A percentile compares a stretch with the other conserved stretches of the same genome.
These are phyloP conservation scores for Rhinoderma darwinii DNA, from an alignment of 2,113 vertebrate genomes.

Conservation along the genomic window DNA sequence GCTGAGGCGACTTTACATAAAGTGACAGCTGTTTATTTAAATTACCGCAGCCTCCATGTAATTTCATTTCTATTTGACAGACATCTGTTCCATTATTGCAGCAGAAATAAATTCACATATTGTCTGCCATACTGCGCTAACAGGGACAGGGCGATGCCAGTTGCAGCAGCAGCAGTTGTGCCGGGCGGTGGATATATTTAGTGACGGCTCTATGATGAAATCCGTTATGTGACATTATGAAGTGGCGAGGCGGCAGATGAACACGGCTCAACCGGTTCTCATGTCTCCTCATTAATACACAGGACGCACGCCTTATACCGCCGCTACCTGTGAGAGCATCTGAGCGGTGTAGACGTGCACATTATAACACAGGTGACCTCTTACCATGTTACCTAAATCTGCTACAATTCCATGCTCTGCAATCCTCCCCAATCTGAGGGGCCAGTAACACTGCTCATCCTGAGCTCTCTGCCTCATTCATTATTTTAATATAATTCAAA, in stretches of 20 bases:
- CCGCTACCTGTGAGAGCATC: neutral
- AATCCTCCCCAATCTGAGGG: too few relatives aligned
- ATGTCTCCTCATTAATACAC: neutral
- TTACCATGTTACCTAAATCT: too few relatives aligned
- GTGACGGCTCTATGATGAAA: constrained; percentile 45
- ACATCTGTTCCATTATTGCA: constrained; percentile 69
- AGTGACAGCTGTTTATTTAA: constrained; percentile 77
- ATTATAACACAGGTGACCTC: neutral
- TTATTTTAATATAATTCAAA: too few relatives aligned
- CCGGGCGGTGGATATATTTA: constrained; percentile 59
- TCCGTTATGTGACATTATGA: constrained; percentile 49
- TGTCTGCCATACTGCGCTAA: constrained; percentile 68
- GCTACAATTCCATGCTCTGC: too few relatives aligned
- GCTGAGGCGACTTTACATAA: constrained; percentile 69
- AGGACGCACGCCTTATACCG: neutral
- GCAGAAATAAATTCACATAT: constrained; percentile 70
- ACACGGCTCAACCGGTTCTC: neutral
- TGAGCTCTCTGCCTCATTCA: too few relatives aligned
- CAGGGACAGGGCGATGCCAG: constrained; percentile 65
- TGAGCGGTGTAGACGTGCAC: neutral
- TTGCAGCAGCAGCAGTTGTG: constrained; percentile 65
- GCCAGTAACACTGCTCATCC: too few relatives aligned
- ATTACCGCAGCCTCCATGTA: constrained; percentile 68
- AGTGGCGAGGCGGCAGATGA: constrained; percentile 44
- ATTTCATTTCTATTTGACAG: constrained; percentile 69